A percentile compares a stretch with the other conserved stretches of the same genome.
Evolutionary conservation across 2,797 vertebrate genomes (phyloP).

Genomic region (Pseudopleuronectes americanus): DNA sequence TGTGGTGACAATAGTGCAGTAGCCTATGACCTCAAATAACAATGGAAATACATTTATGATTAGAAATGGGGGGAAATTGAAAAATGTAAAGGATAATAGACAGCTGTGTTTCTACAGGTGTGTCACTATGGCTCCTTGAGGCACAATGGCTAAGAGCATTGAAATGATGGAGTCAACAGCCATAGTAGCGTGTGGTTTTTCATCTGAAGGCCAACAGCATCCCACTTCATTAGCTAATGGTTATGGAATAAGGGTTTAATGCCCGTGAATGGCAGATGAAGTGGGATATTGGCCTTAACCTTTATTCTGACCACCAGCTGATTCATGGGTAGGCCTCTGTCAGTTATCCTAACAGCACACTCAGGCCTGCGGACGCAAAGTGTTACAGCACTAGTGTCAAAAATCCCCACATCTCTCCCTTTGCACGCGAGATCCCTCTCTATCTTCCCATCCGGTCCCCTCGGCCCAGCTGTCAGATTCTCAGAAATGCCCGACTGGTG

Average conservation of each 20-base stretch:
- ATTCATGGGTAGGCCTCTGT: constrained; percentile 54
- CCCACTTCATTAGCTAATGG: constrained; percentile 10
- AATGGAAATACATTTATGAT: background rate
- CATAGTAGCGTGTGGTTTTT: background rate
- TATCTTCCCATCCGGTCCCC: constrained; percentile 12
- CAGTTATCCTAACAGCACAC: constrained; percentile 28
- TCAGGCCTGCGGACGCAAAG: constrained; percentile 37
- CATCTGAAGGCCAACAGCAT: constrained; percentile 9
- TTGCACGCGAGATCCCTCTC: constrained; percentile 17
- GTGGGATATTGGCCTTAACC: constrained; percentile 10
- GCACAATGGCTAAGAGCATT: background rate
- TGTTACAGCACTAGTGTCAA: constrained; percentile 26
- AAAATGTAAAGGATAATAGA: background rate
- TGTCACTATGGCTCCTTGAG: constrained; percentile 3
- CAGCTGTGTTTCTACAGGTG: constrained; percentile 9
- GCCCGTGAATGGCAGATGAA: background rate
- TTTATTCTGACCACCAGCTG: constrained; percentile 45
- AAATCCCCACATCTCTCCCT: constrained; percentile 9
- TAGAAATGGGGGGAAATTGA: background rate
- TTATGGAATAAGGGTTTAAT: background rate
- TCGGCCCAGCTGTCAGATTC: constrained; percentile 44
- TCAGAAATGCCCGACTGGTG: constrained; percentile 34
- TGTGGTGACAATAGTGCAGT: no score
- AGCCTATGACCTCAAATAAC: constrained; percentile 33
- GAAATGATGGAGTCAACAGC: background rate